Conservation (phyloP, 2,797 vertebrate species). For the Acanthornis magna region DNA sequence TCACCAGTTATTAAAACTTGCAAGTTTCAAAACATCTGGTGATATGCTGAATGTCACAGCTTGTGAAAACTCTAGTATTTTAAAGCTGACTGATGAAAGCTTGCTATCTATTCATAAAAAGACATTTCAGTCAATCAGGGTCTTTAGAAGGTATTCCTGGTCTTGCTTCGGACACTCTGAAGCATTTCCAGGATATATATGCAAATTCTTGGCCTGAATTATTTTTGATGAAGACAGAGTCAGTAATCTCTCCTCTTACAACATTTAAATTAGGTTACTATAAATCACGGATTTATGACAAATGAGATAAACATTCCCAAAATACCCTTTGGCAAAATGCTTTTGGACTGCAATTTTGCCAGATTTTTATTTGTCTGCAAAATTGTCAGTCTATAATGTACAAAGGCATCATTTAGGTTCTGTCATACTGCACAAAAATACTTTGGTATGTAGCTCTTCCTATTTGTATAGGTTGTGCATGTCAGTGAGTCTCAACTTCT, state of each 20-base stretch:
- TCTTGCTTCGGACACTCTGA: not conserved
- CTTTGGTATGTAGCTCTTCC: not conserved
- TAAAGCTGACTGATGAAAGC: not conserved
- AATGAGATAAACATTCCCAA: conserved; percentile 42
- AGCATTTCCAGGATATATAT: not conserved
- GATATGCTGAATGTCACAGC: not conserved
- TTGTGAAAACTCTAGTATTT: not conserved
- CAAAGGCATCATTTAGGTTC: conserved; percentile 27
- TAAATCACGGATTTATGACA: conserved; percentile 47
- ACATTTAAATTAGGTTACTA: conserved; percentile 44
- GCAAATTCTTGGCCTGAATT: not conserved
- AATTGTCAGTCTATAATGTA: conserved; percentile 33
- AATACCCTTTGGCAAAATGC: conserved; percentile 57
- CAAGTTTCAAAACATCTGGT: not conserved
- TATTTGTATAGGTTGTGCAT: not conserved
- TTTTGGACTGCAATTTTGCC: conserved; percentile 37
- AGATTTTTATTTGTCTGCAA: conserved; percentile 57
- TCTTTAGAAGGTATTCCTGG: not conserved
- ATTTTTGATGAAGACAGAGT: conserved; percentile 25
- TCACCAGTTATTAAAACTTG: not conserved
- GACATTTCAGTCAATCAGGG: not conserved
- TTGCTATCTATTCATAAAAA: not conserved
- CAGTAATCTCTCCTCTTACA: conserved; percentile 20
- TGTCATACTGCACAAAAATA: conserved; percentile 1
- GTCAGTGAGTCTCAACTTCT: not conserved